These are phyloP conservation scores for Hymenopus coronatus DNA, from an alignment of 2,888 invertebrate species.

Conservation along the genomic window DNA sequence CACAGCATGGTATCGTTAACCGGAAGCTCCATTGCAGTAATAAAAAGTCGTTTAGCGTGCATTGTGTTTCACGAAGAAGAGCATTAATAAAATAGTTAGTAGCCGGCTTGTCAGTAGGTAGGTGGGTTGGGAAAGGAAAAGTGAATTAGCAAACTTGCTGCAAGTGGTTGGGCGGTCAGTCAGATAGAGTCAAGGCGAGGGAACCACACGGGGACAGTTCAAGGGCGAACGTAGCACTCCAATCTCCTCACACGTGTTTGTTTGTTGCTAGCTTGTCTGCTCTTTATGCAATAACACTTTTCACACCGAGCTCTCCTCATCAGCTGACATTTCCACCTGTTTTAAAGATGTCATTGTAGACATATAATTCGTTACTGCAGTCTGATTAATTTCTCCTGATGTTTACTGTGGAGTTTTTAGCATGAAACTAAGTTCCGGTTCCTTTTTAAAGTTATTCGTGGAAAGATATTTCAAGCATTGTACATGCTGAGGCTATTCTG, in stretches of 20 bases:
- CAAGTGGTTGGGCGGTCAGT: neutral
- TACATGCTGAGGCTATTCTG: too few relatives aligned
- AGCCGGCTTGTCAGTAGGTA: conserved; percentile 6
- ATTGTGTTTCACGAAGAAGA: neutral
- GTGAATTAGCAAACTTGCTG: conserved; percentile 19
- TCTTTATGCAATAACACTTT: neutral
- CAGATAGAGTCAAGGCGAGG: conserved; percentile 11
- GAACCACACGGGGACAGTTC: conserved; percentile 26
- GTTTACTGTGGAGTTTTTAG: too few relatives aligned
- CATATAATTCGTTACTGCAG: neutral
- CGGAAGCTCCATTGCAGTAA: neutral
- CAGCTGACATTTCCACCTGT: neutral
- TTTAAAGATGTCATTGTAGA: neutral
- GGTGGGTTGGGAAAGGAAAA: neutral
- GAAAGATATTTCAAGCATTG: too few relatives aligned
- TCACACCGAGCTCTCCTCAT: neutral
- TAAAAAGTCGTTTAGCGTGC: neutral
- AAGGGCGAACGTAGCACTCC: conserved; percentile 29
- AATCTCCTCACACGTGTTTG: conserved; percentile 13
- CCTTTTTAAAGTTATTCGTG: too few relatives aligned
- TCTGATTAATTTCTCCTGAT: too few relatives aligned
- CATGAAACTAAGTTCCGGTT: too few relatives aligned
- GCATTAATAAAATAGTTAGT: neutral
- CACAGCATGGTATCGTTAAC: neutral
- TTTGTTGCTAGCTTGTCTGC: neutral